Base-by-base conservation (phyloP, 2,797 vertebrate genomes). In the Linurgus olivaceus region DNA sequence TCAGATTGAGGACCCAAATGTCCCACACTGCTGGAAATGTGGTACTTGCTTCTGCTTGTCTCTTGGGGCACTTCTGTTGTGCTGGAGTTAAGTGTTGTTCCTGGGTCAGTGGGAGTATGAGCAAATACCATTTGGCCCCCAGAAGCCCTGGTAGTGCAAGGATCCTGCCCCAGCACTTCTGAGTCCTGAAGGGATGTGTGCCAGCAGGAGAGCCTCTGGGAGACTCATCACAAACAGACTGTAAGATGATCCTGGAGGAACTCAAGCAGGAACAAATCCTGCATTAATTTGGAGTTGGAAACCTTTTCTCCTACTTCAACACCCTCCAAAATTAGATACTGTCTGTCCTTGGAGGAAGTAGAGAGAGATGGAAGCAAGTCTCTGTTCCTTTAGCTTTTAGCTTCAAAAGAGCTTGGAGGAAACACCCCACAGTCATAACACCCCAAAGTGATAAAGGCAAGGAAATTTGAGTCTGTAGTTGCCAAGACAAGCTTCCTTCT, bases 291-390 rank as follows among this genome's bases (percentile, higher is more conserved):
- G 57, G 45, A 87, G 45, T 29, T 82, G 81, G 84, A 82, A 94
- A 86, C 38, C 42, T 88, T 74, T 91, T 76, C 68, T 96, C 45
- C 25, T 55, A 38, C 79, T 94, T 88, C 91, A 90, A 31, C 17
- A n/a, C 29, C 65, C 75, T 92, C 38, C 45, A 71, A 94, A 75
- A 90, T 91, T 70, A 86, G 77, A 82, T 21, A 63, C 66, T 55
- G 50, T 62, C 59, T 90, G 52, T 93, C 71, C 62, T 86, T 86
- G 86, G 42, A 93, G 47, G 31, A 86, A 44, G 40, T 66, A 93
- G 40, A 75, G 35, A 47, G 88, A 81, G 31, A 58, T 40, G 28
- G 91, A 95, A 93, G 33, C 50, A 80, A 94, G 65, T 26, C 20
- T 66, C 70, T 77, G 31, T 83, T 91, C 54, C 38, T 88, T 83